phyloP scores from a whole-genome alignment of 2,797 vertebrate species.

The Sebastolobus alascanus region DNA sequence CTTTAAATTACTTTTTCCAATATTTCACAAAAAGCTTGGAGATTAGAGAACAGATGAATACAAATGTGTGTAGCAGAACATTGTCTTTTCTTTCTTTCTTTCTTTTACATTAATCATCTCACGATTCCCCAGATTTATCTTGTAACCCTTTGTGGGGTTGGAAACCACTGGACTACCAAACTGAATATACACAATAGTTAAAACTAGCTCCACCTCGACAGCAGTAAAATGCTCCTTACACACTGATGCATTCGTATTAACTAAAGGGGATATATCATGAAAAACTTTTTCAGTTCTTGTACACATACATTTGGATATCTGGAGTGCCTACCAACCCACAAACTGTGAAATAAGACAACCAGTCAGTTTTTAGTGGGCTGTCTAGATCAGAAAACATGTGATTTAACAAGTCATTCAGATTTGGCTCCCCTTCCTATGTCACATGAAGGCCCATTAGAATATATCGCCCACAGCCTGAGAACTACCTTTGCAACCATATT shows the following conservation, averaged over 20 bases:
- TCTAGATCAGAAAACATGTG: too few relatives aligned
- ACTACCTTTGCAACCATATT: too few relatives aligned
- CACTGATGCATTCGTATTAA: background rate
- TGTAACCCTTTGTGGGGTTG: background rate
- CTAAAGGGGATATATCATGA: too few relatives aligned
- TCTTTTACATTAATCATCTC: background rate
- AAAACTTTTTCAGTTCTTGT: too few relatives aligned
- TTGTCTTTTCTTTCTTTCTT: background rate
- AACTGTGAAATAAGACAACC: too few relatives aligned
- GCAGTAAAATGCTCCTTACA: background rate
- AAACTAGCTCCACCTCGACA: background rate
- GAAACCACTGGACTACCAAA: background rate
- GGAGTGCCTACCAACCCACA: too few relatives aligned
- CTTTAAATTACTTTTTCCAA: background rate
- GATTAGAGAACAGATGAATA: background rate
- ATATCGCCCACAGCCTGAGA: too few relatives aligned
- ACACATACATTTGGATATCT: too few relatives aligned
- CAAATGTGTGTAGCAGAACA: background rate
- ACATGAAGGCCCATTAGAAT: too few relatives aligned
- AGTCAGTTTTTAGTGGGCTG: too few relatives aligned
- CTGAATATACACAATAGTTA: background rate
- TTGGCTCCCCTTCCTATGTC: too few relatives aligned
- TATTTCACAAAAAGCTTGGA: background rate
- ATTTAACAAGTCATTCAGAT: too few relatives aligned
- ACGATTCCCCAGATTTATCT: background rate